Evolutionary conservation across 1,140 invertebrate genomes (phyloP).

Genomic region (Sesamia nonagrioides): DNA sequence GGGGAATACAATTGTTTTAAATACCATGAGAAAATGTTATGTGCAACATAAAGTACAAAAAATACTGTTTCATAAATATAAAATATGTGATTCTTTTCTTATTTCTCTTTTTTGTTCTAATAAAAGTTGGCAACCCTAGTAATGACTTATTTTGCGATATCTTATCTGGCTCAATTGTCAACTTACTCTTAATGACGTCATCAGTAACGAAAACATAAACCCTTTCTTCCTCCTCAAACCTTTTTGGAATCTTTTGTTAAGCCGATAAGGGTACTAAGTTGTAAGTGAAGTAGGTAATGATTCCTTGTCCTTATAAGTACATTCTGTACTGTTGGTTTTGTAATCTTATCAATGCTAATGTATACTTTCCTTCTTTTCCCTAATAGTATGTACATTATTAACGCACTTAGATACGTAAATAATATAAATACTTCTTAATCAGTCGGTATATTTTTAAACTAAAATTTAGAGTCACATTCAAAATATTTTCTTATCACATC

Average conservation of each 20-base stretch:
- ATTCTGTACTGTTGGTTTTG: neutral
- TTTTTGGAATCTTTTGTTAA: neutral
- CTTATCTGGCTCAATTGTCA: constrained; percentile 68
- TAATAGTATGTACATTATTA: neutral
- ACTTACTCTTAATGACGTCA: constrained; percentile 73
- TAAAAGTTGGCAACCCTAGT: too few relatives aligned
- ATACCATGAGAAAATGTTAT: too few relatives aligned
- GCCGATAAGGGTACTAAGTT: constrained; percentile 18
- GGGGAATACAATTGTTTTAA: too few relatives aligned
- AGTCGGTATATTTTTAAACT: constrained; percentile 10
- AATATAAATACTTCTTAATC: neutral
- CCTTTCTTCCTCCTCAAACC: constrained; percentile 1
- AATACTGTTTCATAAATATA: too few relatives aligned
- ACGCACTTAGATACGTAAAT: neutral
- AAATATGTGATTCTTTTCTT: too few relatives aligned
- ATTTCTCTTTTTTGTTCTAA: too few relatives aligned
- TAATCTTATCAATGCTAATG: constrained; percentile 11
- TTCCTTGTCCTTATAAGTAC: neutral
- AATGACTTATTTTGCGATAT: constrained; percentile 72
- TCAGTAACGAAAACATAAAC: constrained; percentile 2
- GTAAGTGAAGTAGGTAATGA: constrained; percentile 1
- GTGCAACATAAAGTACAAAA: too few relatives aligned
- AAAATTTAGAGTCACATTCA: neutral
- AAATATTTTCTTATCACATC: constrained; percentile 5
- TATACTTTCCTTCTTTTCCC: neutral